phyloP scores from a whole-genome alignment of 2,888 invertebrate species.

The Ethmia dodecea region DNA sequence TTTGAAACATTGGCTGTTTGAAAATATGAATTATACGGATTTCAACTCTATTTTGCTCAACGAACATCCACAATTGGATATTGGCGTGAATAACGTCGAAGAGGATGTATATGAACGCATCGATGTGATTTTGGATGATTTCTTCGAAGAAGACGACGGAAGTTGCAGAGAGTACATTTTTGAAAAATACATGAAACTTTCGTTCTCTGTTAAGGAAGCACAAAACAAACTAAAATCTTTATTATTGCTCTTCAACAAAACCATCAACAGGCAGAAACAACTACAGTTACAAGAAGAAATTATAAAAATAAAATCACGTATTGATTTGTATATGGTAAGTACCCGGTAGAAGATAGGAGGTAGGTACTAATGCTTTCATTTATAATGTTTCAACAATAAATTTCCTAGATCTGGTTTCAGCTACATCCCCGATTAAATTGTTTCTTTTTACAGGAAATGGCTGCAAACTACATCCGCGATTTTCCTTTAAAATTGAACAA shows the following conservation, averaged over 20 bases:
- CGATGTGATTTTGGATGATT: constrained; percentile 35
- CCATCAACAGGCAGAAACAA: constrained; percentile 14
- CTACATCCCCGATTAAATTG: too few species aligned
- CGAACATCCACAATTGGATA: too few species aligned
- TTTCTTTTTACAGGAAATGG: constrained; percentile 34
- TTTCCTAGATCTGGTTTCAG: too few species aligned
- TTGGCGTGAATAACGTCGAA: constrained; percentile 13
- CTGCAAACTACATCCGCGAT: constrained; percentile 12
- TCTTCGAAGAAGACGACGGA: constrained; percentile 20
- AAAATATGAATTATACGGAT: constrained; percentile 25
- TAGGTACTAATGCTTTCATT: too few species aligned
- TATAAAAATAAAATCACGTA: constrained; percentile 20
- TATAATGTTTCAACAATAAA: too few species aligned
- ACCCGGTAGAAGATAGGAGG: too few species aligned
- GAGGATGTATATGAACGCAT: constrained; percentile 28
- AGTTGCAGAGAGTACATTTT: constrained; percentile 6
- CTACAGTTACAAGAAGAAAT: constrained; percentile 24
- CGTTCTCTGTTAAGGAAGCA: constrained; percentile 30
- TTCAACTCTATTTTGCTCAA: too few species aligned
- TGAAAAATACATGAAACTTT: constrained; percentile 14
- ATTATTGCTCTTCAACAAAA: constrained; percentile 17
- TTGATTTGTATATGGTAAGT: constrained; percentile 40
- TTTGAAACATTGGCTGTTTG: constrained; percentile 47
- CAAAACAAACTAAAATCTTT: constrained; percentile 23
- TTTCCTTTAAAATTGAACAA: constrained; percentile 17